Conservation (phyloP, 2,113 vertebrate species). For the Cercocebus atys region DNA sequence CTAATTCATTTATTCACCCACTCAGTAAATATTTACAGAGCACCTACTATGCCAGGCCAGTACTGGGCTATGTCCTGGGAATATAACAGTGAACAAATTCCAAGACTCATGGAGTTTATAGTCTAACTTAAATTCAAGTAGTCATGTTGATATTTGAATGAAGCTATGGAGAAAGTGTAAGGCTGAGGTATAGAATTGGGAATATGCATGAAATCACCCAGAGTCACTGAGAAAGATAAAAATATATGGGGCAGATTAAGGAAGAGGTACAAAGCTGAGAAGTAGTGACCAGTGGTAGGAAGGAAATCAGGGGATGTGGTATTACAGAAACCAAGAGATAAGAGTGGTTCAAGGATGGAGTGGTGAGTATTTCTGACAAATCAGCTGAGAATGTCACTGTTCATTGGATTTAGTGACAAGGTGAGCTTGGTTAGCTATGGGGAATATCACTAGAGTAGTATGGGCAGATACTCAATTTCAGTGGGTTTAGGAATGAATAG, state of each 20-base stretch:
- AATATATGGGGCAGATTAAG: background rate
- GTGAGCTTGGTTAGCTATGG: background rate
- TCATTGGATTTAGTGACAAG: background rate
- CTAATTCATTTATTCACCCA: constrained; percentile 24
- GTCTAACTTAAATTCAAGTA: constrained; percentile 16
- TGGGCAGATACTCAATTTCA: background rate
- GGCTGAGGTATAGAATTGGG: background rate
- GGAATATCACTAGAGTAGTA: background rate
- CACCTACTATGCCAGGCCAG: background rate
- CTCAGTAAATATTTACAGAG: background rate
- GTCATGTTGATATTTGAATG: background rate
- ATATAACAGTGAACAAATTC: background rate
- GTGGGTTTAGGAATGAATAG: background rate
- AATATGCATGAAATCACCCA: constrained; percentile 10
- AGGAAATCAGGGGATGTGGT: background rate
- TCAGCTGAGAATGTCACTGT: background rate
- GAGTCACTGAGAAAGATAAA: background rate
- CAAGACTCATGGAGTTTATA: background rate
- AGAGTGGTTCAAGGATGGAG: background rate
- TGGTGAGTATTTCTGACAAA: background rate
- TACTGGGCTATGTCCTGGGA: background rate
- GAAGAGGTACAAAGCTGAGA: constrained; percentile 16
- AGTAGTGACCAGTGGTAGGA: background rate
- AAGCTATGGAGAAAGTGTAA: constrained; percentile 10
- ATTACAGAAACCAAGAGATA: constrained; percentile 21